Evolutionary conservation across 2,888 invertebrate genomes (phyloP).

Genomic region (Eupithecia vulgata): DNA sequence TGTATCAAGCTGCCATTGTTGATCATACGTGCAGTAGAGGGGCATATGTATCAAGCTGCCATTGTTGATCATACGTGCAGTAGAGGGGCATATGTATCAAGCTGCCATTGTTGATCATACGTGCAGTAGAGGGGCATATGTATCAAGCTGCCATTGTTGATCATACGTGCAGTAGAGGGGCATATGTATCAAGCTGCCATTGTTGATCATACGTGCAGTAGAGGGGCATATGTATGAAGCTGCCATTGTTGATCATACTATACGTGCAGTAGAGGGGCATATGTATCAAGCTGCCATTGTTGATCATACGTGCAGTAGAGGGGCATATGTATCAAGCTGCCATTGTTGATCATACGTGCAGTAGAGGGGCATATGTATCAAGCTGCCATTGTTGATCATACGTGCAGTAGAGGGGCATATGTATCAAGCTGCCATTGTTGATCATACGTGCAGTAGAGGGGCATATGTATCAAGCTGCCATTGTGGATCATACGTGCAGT

Average conservation of each 20-base stretch:
- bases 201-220: not conserved
- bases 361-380: not conserved
- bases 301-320: not conserved
- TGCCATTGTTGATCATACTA: not conserved
- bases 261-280: not conserved
- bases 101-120: not conserved
- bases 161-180: not conserved
- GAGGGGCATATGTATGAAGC: not conserved
- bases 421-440: not conserved
- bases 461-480: not conserved
- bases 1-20: not conserved
- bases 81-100: not conserved
- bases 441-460: not conserved
- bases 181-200: not conserved
- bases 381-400: not conserved
- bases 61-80: not conserved
- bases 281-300: not conserved
- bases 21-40: not conserved
- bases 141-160: not conserved
- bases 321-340: not conserved
- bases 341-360: not conserved
- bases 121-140: not conserved
- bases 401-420: not conserved
- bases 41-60: not conserved
- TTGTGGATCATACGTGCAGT: not conserved